Evolutionary conservation across 2,888 invertebrate species (phyloP).

Genomic region (Syritta pipiens): DNA sequence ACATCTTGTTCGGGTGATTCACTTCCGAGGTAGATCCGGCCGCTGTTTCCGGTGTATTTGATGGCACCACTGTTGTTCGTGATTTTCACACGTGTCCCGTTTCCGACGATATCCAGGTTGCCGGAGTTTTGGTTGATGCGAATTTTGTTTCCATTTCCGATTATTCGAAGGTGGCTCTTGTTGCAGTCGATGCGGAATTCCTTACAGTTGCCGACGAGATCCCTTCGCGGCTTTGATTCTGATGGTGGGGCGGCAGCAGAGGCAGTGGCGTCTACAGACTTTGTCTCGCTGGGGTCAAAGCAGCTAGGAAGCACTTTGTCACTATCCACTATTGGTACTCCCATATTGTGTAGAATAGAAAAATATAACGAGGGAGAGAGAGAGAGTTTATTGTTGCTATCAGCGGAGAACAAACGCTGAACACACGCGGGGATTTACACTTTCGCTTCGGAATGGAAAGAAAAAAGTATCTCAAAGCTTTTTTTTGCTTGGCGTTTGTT

Average conservation of each 20-base stretch:
- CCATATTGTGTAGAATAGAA: conserved; percentile 28
- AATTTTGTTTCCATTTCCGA: conserved; percentile 78
- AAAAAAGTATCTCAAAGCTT: conserved; percentile 1
- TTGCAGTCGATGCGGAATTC: conserved; percentile 77
- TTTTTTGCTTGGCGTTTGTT: conserved; percentile 36
- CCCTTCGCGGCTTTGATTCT: conserved; percentile 58
- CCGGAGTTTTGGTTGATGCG: conserved; percentile 75
- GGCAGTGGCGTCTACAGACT: background rate
- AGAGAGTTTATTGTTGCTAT: background rate
- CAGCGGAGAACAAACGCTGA: conserved; percentile 2
- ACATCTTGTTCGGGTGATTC: conserved; percentile 75
- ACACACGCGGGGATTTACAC: conserved; percentile 46
- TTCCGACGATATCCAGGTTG: conserved; percentile 76
- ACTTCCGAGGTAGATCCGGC: conserved; percentile 76
- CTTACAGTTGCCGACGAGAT: conserved; percentile 77
- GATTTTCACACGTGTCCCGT: conserved; percentile 76
- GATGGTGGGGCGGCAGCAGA: background rate
- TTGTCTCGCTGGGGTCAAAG: conserved; percentile 8
- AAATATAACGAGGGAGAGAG: too few relatives aligned
- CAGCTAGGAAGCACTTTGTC: conserved; percentile 49
- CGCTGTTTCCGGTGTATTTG: conserved; percentile 77
- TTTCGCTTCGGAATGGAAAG: conserved; percentile 29
- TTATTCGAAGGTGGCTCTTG: conserved; percentile 74
- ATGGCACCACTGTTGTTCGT: conserved; percentile 74
- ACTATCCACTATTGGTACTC: conserved; percentile 48